Evolutionary conservation across 2,888 invertebrate species (phyloP).

Genomic region (Selenia dentaria): DNA sequence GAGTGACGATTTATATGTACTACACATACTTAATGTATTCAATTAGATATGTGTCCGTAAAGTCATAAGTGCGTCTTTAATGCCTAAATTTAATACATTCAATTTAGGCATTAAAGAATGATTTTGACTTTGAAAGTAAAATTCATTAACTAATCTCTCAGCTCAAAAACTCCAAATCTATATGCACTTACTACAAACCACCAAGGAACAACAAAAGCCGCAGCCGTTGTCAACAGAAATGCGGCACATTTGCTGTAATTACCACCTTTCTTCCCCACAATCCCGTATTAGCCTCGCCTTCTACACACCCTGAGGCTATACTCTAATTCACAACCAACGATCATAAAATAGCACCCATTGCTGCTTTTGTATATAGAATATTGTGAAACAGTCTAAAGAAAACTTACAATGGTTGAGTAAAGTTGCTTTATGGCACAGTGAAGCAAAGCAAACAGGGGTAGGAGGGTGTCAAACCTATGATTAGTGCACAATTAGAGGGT

Average conservation of each 20-base stretch:
- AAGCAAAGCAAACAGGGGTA: constrained; percentile 28
- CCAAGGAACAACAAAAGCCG: constrained; percentile 26
- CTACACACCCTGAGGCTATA: constrained; percentile 44
- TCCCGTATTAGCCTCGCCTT: constrained; percentile 70
- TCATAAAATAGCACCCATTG: constrained; percentile 37
- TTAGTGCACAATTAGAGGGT: constrained; percentile 75
- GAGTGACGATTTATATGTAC: no score
- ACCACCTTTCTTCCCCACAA: constrained; percentile 67
- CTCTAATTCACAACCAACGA: constrained; percentile 9
- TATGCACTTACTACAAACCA: no score
- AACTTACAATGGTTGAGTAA: constrained; percentile 38
- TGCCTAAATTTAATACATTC: no score
- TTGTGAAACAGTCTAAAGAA: neutral
- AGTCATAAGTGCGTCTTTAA: no score
- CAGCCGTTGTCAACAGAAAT: constrained; percentile 66
- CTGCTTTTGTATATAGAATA: constrained; percentile 7
- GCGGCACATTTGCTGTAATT: constrained; percentile 77
- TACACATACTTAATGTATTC: no score
- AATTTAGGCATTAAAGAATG: no score
- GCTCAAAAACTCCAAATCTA: no score
- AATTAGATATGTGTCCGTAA: no score
- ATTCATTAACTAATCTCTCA: no score
- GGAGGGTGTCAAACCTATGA: constrained; percentile 77
- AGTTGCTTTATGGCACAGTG: neutral
- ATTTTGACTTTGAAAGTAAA: no score